phyloP scores from a whole-genome alignment of 1,140 invertebrate species.

The Drosophila bifasciata region DNA sequence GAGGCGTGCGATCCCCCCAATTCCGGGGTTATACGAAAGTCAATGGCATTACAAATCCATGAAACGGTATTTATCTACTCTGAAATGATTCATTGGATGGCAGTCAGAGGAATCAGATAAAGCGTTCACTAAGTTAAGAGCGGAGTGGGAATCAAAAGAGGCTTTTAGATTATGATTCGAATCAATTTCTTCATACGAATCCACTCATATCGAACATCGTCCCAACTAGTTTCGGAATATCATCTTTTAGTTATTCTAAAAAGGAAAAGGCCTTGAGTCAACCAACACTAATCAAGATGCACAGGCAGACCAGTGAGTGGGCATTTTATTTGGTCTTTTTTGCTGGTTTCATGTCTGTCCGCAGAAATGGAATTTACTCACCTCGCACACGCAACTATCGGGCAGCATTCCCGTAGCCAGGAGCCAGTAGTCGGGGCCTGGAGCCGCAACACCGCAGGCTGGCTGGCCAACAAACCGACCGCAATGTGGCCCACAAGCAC shows the following conservation, averaged over 20 bases:
- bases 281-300: constrained; percentile 28
- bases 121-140: constrained; percentile 5
- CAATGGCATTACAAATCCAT: constrained; percentile 44
- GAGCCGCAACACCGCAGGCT: constrained; percentile 18
- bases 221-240: not conserved
- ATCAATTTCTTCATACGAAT: no score
- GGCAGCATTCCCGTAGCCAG: constrained; percentile 5
- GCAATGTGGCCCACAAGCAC: constrained; percentile 42
- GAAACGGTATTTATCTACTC: constrained; percentile 42
- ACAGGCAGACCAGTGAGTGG: constrained; percentile 23
- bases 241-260: no score
- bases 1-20: not conserved
- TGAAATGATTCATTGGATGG: constrained; percentile 7
- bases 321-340: constrained; percentile 9
- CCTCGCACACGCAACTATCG: constrained; percentile 50
- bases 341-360: constrained; percentile 36
- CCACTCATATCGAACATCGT: no score
- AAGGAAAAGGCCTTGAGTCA: constrained; percentile 13
- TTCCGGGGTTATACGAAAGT: constrained; percentile 29
- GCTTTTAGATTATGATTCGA: no score
- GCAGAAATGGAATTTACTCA: constrained; percentile 64
- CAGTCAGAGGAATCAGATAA: not conserved
- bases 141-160: not conserved
- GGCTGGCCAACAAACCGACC: constrained; percentile 57
- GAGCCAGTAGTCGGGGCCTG: not conserved